Conservation (phyloP, 1,140 invertebrate genomes). For the Nephila pilipes region DNA sequence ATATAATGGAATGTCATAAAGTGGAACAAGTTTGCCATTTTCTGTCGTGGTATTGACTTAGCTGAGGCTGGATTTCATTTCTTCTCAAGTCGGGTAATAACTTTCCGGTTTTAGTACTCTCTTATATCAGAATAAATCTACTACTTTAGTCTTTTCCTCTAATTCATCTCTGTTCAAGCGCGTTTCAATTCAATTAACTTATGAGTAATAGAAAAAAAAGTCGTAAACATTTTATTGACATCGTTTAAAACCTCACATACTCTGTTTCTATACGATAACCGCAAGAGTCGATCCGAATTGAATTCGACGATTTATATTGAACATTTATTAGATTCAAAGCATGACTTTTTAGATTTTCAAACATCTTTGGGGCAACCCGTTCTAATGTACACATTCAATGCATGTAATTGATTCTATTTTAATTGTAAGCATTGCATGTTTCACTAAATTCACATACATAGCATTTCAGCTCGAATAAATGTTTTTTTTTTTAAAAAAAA, state of each 20-base stretch:
- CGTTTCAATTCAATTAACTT: not conserved
- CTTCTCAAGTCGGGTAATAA: not conserved
- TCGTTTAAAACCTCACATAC: not conserved
- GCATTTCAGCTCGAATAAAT: no score
- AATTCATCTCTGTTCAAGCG: not conserved
- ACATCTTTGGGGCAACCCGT: no score
- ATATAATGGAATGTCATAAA: slow-evolving; percentile 30
- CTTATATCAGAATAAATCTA: not conserved
- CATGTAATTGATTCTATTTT: no score
- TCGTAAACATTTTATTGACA: not conserved
- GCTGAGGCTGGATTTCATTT: not conserved
- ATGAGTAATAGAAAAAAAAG: not conserved
- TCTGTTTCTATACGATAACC: no score
- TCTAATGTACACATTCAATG: no score
- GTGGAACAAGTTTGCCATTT: not conserved
- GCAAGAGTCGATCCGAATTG: no score
- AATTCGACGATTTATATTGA: no score
- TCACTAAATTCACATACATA: no score
- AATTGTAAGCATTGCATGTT: no score
- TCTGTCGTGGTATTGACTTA: slow-evolving; percentile 14
- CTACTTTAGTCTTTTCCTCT: not conserved
- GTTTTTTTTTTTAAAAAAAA: no score
- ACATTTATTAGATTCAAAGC: no score
- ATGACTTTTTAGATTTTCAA: no score
- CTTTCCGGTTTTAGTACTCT: not conserved